Evolutionary conservation across 1,140 invertebrate genomes (phyloP).

Genomic region (Polypedilum pembai): DNA sequence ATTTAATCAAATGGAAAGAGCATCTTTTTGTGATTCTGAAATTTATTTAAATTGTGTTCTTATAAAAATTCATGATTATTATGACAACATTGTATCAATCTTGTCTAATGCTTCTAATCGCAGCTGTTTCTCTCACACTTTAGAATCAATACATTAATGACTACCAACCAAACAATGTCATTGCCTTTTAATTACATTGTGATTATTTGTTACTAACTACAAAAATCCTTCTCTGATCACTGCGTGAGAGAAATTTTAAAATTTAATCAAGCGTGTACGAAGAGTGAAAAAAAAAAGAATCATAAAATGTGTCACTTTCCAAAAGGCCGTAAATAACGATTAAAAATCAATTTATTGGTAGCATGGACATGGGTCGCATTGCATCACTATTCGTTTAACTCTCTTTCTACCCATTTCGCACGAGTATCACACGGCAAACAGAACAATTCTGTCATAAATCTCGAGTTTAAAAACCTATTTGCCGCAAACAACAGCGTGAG

Average conservation of each 20-base stretch:
- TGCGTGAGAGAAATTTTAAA: neutral
- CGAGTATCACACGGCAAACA: slow-evolving; percentile 12
- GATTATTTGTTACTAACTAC: neutral
- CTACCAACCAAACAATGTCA: neutral
- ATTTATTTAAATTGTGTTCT: too few species aligned
- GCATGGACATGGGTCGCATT: slow-evolving; percentile 23
- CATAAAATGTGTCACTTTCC: slow-evolving; percentile 24
- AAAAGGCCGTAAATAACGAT: slow-evolving; percentile 26
- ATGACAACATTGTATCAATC: neutral
- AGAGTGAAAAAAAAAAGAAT: neutral
- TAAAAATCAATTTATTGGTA: slow-evolving; percentile 28
- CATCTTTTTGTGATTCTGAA: neutral
- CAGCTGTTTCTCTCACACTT: neutral
- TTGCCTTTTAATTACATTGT: slow-evolving; percentile 9
- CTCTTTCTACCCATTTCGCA: slow-evolving; percentile 8
- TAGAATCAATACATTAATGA: neutral
- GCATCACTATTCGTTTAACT: neutral
- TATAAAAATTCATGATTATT: too few species aligned
- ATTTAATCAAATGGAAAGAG: slow-evolving; percentile 26
- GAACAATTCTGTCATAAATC: slow-evolving; percentile 23
- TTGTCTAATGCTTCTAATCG: neutral
- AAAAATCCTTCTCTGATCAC: too few species aligned
- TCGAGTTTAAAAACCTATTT: slow-evolving; percentile 28
- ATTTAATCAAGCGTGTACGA: neutral
- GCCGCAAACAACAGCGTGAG: neutral